Conservation (phyloP, 2,113 vertebrate genomes). For the Phocoena phocoena region DNA sequence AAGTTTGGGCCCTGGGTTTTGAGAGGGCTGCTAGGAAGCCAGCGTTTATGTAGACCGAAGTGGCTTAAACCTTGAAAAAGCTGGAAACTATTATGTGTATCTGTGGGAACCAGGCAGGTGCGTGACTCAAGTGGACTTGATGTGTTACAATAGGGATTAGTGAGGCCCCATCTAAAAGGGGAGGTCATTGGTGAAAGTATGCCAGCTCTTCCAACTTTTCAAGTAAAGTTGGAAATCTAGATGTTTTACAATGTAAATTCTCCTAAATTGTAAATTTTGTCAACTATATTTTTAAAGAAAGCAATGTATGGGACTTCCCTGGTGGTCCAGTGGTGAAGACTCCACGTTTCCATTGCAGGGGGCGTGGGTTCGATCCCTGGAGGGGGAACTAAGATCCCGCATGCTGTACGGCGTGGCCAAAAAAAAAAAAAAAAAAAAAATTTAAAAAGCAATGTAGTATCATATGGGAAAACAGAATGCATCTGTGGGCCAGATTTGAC, state of each 20-base stretch:
- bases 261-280: neutral
- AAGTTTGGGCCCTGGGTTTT: accelerated
- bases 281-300: neutral
- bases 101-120: neutral
- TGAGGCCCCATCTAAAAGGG: neutral
- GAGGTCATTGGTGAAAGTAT: neutral
- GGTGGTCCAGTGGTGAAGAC: neutral
- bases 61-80: neutral
- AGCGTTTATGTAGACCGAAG: accelerated
- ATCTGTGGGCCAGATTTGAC: neutral
- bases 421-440: neutral
- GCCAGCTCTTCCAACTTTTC: neutral
- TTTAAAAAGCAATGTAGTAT: neutral
- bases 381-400: neutral
- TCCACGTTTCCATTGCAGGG: neutral
- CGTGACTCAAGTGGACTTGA: too few relatives aligned
- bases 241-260: neutral
- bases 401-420: neutral
- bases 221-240: neutral
- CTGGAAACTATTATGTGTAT: neutral
- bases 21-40: neutral
- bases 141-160: neutral
- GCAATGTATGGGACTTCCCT: neutral
- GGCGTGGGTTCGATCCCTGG: neutral
- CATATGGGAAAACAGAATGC: neutral